phyloP scores from a whole-genome alignment of 2,888 invertebrate genomes.

The Drosophila antonietae region DNA sequence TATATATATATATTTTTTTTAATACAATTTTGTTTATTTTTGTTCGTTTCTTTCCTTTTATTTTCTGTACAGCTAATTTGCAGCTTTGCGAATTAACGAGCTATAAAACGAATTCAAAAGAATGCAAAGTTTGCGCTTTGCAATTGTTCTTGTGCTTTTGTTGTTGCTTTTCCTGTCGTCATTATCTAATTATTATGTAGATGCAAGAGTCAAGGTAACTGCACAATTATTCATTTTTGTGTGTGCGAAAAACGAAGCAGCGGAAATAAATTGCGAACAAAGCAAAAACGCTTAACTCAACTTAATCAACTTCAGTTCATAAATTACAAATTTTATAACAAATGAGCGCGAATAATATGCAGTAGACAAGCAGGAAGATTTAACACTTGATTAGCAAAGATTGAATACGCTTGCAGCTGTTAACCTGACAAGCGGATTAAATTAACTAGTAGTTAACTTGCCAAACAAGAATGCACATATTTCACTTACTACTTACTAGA shows the following conservation, averaged over 20 bases:
- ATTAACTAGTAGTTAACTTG: not conserved
- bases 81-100: conserved; percentile 53
- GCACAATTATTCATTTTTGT: conserved; percentile 68
- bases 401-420: conserved; percentile 1
- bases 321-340: conserved; percentile 34
- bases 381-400: not conserved
- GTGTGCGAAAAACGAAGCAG: conserved; percentile 45
- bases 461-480: not conserved
- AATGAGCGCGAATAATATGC: conserved; percentile 28
- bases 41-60: conserved; percentile 10
- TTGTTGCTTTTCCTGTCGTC: conserved; percentile 38
- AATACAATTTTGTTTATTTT: not conserved
- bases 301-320: conserved; percentile 32
- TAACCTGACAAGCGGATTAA: not conserved
- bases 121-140: conserved; percentile 62
- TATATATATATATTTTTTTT: conserved; percentile 22
- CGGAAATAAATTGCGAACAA: conserved; percentile 39
- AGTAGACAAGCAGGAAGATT: not conserved
- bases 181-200: conserved; percentile 69
- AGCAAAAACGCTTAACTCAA: conserved; percentile 42
- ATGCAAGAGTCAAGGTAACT: conserved; percentile 76
- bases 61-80: conserved; percentile 43
- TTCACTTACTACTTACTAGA: not conserved
- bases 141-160: conserved; percentile 32
- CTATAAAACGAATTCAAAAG: conserved; percentile 47